These are phyloP conservation scores for Gadopsis marmoratus DNA, from an alignment of 2,797 vertebrate species.

Conservation along the genomic window DNA sequence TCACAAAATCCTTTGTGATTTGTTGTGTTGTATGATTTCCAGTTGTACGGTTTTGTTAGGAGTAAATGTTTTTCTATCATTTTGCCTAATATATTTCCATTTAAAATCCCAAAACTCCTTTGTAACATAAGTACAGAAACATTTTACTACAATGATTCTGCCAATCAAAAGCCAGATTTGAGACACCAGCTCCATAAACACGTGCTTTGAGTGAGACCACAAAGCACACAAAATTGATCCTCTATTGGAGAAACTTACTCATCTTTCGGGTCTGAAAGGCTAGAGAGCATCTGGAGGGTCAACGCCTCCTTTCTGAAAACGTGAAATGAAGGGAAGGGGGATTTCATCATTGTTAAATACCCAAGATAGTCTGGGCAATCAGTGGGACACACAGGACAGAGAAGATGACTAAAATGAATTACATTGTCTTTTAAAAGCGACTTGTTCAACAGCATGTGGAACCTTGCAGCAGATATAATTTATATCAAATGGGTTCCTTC, in stretches of 20 bases:
- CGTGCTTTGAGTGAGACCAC: slow-evolving; percentile 54
- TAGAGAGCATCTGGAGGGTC: slow-evolving; percentile 87
- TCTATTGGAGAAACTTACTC: slow-evolving; percentile 85
- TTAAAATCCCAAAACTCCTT: not conserved
- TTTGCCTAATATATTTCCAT: not conserved
- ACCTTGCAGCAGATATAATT: slow-evolving; percentile 14
- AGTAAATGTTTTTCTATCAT: not conserved
- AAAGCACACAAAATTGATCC: slow-evolving; percentile 69
- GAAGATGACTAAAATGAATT: slow-evolving; percentile 13
- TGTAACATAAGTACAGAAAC: not conserved
- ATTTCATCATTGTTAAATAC: slow-evolving; percentile 78
- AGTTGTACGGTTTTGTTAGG: not conserved
- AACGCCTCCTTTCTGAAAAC: slow-evolving; percentile 90
- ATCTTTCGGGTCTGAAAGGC: slow-evolving; percentile 87
- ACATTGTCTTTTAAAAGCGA: slow-evolving; percentile 20
- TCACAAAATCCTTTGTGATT: not conserved
- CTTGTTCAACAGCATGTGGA: slow-evolving; percentile 20
- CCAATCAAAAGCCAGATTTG: slow-evolving; percentile 22
- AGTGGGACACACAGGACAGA: slow-evolving; percentile 57
- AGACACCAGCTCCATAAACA: slow-evolving; percentile 31
- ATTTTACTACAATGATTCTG: not conserved
- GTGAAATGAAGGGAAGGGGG: slow-evolving; percentile 81
- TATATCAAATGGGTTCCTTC: not conserved
- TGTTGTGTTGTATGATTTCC: not conserved
- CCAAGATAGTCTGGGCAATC: slow-evolving; percentile 58